Evolutionary conservation across 2,797 vertebrate genomes (phyloP).

Genomic region (Gallinago stenura): DNA sequence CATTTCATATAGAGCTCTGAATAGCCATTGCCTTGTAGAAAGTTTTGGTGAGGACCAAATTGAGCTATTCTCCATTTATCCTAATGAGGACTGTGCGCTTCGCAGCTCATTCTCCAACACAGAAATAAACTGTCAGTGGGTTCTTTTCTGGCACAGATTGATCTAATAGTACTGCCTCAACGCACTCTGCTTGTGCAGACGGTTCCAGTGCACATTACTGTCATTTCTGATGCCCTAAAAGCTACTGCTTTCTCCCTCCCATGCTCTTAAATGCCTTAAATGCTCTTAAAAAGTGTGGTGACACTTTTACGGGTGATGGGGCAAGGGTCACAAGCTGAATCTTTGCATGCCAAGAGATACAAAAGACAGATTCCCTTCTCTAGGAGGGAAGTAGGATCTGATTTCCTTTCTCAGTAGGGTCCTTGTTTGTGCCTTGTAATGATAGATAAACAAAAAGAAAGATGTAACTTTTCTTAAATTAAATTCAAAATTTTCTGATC

Average conservation of each 20-base stretch:
- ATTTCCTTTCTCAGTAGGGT: slow-evolving; percentile 22
- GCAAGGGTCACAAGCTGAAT: slow-evolving; percentile 59
- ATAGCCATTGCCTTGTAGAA: background rate
- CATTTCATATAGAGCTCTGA: slow-evolving; percentile 9
- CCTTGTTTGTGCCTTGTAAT: background rate
- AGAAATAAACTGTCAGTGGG: slow-evolving; percentile 35
- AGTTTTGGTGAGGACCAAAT: slow-evolving; percentile 61
- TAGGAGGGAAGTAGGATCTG: background rate
- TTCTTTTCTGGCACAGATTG: background rate
- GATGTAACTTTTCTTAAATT: background rate
- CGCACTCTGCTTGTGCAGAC: background rate
- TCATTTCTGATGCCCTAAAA: slow-evolving; percentile 70
- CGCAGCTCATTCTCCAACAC: background rate
- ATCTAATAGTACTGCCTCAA: slow-evolving; percentile 58
- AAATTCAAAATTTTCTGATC: background rate
- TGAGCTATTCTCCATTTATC: background rate
- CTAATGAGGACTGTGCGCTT: background rate
- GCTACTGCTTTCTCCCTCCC: slow-evolving; percentile 53
- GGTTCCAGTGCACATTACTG: slow-evolving; percentile 41
- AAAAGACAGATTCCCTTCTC: slow-evolving; percentile 37
- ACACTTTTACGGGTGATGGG: slow-evolving; percentile 63
- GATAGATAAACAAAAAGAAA: background rate
- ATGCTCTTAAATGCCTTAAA: slow-evolving; percentile 68
- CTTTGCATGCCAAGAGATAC: slow-evolving; percentile 46
- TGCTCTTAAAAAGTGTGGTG: slow-evolving; percentile 63